Evolutionary conservation across 2,888 invertebrate species (phyloP), one percentile per base, ranked within the genome.

Genomic region (Galerucella calmariensis): DNA sequence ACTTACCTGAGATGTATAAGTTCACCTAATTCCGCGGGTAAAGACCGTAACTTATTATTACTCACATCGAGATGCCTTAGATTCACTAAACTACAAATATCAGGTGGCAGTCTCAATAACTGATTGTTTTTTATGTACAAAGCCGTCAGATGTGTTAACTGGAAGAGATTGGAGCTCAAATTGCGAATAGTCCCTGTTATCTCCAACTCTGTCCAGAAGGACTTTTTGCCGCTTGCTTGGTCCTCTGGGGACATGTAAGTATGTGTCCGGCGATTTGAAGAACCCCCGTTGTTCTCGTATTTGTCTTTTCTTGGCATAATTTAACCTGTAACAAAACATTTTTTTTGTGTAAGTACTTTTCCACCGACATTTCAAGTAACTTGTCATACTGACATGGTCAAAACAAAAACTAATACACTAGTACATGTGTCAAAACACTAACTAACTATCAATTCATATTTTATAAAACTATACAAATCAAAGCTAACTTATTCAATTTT

Each of bases 21-120:
- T 88, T 99, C 98, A 75, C 99, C 99, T 69, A 99, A 91, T 90
- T 99, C 98, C 71, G 96, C 94, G 79, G 99, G 99, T 88, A 99
- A 90, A 86, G 94, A 95, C 79, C 97, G 92, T 83, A 99, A 90
- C 89, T 98, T 97, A 90, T 99, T 99, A 88, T 94, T 94, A 80
- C 98, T 97, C 83, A 98, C 90, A 89, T 99, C 99, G 81, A 99
- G 90, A 79, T 94, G 93, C 83, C 94, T 93, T 79, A 99, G 91
- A 89, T 95, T 95, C 78, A 90, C 90, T 82, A 99, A 90, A 84
- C 92, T 92, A 82, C 92, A 93, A 84, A 99, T 97, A 87, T 99
- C 97, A 44, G 95, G 90, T 75, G 99, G 97, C 86, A 99, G 91
- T 86, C 96, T 92, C 84, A 94, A 92, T 84, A 99, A 91, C 87